Evolutionary conservation across 53 echinoderm and acorn worm species (phyloP).

Genomic region (Henricia sp.): DNA sequence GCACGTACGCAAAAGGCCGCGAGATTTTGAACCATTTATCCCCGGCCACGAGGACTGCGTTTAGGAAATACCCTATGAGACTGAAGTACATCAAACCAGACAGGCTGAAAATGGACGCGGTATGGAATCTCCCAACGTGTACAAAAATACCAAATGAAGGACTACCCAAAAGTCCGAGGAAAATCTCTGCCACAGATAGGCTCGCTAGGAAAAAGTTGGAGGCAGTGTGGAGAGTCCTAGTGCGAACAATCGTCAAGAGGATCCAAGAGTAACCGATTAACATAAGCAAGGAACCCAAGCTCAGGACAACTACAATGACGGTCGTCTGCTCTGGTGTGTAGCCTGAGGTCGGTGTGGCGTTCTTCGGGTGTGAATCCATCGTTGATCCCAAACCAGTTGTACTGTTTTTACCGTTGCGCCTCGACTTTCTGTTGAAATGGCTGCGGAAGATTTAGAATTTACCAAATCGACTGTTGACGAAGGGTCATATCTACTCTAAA

Average conservation of each 20-base stretch:
- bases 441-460: too few species aligned
- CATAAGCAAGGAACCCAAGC: neutral
- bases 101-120: neutral
- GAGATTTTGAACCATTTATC: constrained; percentile 32
- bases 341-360: too few species aligned
- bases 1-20: constrained; percentile 16
- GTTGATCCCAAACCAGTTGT: neutral
- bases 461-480: too few species aligned
- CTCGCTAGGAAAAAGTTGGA: constrained; percentile 30
- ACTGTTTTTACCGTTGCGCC: too few species aligned
- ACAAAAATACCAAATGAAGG: neutral
- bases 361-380: neutral
- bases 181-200: neutral
- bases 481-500: too few species aligned
- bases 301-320: neutral
- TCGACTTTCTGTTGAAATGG: too few species aligned
- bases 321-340: too few species aligned
- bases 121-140: neutral
- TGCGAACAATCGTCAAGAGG: neutral
- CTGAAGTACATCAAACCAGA: neutral
- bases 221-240: constrained; percentile 12
- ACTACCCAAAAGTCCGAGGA: neutral
- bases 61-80: constrained; percentile 16
- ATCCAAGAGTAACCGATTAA: constrained; percentile 13
- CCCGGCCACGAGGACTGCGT: constrained; percentile 5